phyloP scores from a whole-genome alignment of 2,797 vertebrate genomes.

The Myotis pilosus region DNA sequence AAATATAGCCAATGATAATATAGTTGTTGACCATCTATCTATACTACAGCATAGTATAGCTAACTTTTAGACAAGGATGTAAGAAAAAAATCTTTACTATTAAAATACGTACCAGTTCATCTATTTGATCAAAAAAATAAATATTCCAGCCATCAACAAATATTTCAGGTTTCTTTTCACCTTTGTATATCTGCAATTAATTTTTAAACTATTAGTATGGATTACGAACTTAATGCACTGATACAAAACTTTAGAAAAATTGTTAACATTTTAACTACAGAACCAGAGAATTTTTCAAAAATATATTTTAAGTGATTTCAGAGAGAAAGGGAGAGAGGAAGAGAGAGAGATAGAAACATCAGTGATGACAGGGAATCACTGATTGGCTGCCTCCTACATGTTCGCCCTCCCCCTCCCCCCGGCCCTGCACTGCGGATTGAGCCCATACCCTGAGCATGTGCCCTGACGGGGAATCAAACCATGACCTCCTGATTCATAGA shows the following conservation, averaged over 20 bases:
- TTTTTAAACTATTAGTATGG: constrained; percentile 72
- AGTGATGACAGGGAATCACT: too few species aligned
- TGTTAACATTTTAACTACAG: constrained; percentile 53
- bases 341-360: too few species aligned
- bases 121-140: constrained; percentile 93
- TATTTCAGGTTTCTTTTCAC: constrained; percentile 89
- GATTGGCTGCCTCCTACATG: too few species aligned
- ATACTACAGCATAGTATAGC: constrained; percentile 5
- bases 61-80: constrained; percentile 54
- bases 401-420: fast-evolving
- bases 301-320: too few species aligned
- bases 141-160: constrained; percentile 96
- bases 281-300: background rate
- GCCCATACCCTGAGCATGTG: too few species aligned
- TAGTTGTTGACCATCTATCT: background rate
- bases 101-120: constrained; percentile 88
- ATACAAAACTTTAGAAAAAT: constrained; percentile 61
- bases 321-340: too few species aligned
- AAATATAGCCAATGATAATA: background rate
- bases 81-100: constrained; percentile 56
- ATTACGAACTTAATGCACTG: constrained; percentile 47
- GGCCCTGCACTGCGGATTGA: too few species aligned
- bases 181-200: constrained; percentile 91
- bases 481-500: too few species aligned
- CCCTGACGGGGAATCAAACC: too few species aligned